Evolutionary conservation across 30 jellyfish, hydroid and myxozoan species (phyloP).

Genomic region (Clytia hemisphaerica): DNA sequence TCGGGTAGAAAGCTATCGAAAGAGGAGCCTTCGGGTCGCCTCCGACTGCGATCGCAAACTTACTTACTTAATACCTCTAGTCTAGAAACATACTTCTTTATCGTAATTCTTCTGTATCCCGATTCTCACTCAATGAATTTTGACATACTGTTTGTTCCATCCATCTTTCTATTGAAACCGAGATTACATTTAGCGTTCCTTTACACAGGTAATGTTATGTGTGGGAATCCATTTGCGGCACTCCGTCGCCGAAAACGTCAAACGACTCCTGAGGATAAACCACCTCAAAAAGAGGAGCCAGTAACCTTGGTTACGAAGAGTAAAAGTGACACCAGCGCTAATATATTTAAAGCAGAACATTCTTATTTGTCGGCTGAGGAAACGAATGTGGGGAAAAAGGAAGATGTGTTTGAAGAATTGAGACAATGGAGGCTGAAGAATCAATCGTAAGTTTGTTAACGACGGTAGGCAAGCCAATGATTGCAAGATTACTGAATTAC

Average conservation of each 20-base stretch:
- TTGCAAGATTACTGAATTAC: too few relatives aligned
- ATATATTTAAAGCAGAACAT: background rate
- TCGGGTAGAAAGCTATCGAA: too few relatives aligned
- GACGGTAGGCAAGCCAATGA: too few relatives aligned
- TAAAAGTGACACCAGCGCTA: background rate
- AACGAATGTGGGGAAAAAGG: slow-evolving; percentile 9
- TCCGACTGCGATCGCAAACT: too few relatives aligned
- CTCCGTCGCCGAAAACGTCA: slow-evolving; percentile 1
- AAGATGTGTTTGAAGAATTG: slow-evolving; percentile 56
- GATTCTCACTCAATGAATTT: too few relatives aligned
- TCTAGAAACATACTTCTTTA: too few relatives aligned
- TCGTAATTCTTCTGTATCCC: too few relatives aligned
- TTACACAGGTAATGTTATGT: slow-evolving; percentile 9
- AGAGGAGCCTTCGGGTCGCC: too few relatives aligned
- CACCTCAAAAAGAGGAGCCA: background rate
- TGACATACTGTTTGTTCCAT: too few relatives aligned
- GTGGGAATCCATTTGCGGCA: slow-evolving; percentile 36
- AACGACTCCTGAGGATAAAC: background rate
- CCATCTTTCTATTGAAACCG: too few relatives aligned
- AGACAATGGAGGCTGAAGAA: slow-evolving; percentile 61
- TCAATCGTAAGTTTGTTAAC: too few relatives aligned
- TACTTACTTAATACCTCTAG: too few relatives aligned
- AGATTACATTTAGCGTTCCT: background rate
- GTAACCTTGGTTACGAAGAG: background rate
- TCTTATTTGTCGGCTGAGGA: slow-evolving; percentile 16